Percentiles rank a stretch among this genome's conserved stretches.
Conservation (phyloP, 2,888 invertebrate genomes). For the Eupithecia subumbrata region DNA sequence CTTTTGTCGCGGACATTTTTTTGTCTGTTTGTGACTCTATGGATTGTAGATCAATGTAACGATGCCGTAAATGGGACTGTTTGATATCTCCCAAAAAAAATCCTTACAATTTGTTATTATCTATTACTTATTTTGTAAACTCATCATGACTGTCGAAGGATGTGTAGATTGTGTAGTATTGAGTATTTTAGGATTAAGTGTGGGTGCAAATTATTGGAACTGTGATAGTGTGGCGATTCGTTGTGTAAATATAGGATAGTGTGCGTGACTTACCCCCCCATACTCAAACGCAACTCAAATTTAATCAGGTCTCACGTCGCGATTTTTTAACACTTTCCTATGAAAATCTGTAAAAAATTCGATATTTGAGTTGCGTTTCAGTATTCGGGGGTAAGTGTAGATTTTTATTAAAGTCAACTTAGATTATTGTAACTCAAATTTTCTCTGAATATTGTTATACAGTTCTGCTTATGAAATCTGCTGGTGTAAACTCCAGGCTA, state of each 20-base stretch:
- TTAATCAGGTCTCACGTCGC: no score
- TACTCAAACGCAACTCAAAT: no score
- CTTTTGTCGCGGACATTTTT: no score
- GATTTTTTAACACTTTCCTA: no score
- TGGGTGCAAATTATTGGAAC: constrained; percentile 74
- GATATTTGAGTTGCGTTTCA: no score
- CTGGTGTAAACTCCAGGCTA: neutral
- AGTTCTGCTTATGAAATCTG: neutral
- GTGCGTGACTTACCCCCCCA: constrained; percentile 29
- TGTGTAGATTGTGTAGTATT: constrained; percentile 14
- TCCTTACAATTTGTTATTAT: neutral
- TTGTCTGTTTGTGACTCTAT: no score
- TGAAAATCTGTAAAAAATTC: no score
- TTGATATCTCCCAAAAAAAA: neutral
- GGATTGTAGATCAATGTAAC: neutral
- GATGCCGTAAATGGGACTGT: neutral
- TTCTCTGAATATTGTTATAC: neutral
- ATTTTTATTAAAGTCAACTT: constrained; percentile 32
- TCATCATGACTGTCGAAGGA: neutral
- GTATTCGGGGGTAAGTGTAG: no score
- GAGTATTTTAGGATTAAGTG: constrained; percentile 47
- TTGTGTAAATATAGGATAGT: constrained; percentile 54
- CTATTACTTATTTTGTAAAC: neutral
- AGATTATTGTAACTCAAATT: constrained; percentile 11
- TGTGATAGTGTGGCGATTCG: constrained; percentile 75